Evolutionary conservation across 1,140 invertebrate species (phyloP), one percentile per base, ranked within the genome.

Genomic region (Colletes gigas): DNA sequence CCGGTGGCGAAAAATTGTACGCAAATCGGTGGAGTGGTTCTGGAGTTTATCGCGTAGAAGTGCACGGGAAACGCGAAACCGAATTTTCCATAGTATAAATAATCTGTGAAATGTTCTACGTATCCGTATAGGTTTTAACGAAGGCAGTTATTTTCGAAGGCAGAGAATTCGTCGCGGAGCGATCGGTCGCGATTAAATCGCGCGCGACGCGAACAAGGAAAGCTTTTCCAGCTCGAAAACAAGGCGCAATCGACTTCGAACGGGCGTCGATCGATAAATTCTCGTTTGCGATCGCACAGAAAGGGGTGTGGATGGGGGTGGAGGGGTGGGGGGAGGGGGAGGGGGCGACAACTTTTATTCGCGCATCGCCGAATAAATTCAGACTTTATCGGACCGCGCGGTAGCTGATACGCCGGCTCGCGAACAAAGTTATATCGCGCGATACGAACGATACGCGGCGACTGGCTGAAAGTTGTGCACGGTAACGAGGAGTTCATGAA

Each of bases 401-500:
- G 14, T 10, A 5, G 10, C 30, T 21, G 67, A 12, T 54, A 55
- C 52, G 50, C 21, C 59, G 59, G 21, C 21, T 12, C 19, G 30
- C 69, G 69, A 7, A 44, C 12, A 15, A 59, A 59, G 39, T 57
- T 59, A 59, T 41, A 19, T 8, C 15, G 30, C 39, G 60, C 30
- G 60, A 62, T 60, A 30, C 21, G 8, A 44, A 39, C 54, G 69
- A 21, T 21, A 59, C 54, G 52, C 21, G 30, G 55, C 9, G 60
- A 63, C 60, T 63, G 30, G 60, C 21, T 12, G 39, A 71, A 67
- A 52, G 44, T 70, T 55, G 7, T 19, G 39, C 30, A 14, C 15
- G 54, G 68, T 67, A 67, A 73, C 62, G 73, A 19, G 73, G 39
- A 41, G 52, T 41, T 66, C 30, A 52, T 52, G 74, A 76, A 76